Evolutionary conservation across 2,797 vertebrate genomes (phyloP).

Genomic region (Chromobotia macracanthus): DNA sequence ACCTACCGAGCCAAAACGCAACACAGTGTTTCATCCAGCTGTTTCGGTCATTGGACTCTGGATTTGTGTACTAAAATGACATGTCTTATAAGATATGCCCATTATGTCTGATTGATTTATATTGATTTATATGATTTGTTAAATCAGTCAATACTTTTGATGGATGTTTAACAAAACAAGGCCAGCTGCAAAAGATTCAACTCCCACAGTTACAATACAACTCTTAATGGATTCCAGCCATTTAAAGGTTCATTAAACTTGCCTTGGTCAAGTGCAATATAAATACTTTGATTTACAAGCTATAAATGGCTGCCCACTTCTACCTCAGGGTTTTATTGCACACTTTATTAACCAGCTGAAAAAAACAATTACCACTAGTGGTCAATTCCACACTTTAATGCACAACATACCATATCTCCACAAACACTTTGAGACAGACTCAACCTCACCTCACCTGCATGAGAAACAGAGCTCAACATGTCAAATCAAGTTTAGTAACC

Average conservation of each 20-base stretch:
- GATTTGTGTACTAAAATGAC: background rate
- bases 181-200: background rate
- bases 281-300: slow-evolving; percentile 47
- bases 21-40: background rate
- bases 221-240: slow-evolving; percentile 31
- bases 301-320: slow-evolving; percentile 43
- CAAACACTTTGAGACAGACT: background rate
- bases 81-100: background rate
- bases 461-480: background rate
- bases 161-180: background rate
- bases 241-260: slow-evolving; percentile 49
- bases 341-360: slow-evolving; percentile 21
- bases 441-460: background rate
- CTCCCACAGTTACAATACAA: slow-evolving; percentile 15
- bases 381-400: background rate
- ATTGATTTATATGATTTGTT: background rate
- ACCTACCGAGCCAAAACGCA: background rate
- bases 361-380: background rate
- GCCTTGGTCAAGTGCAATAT: slow-evolving; percentile 40
- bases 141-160: background rate
- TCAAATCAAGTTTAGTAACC: no score
- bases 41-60: background rate
- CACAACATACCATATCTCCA: background rate
- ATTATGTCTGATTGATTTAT: background rate
- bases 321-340: slow-evolving; percentile 39